A percentile compares a stretch with the other conserved stretches of the same genome.
These are phyloP conservation scores for Luidia sarsii DNA, from an alignment of 53 echinoderm and acorn worm genomes.

Conservation along the genomic window DNA sequence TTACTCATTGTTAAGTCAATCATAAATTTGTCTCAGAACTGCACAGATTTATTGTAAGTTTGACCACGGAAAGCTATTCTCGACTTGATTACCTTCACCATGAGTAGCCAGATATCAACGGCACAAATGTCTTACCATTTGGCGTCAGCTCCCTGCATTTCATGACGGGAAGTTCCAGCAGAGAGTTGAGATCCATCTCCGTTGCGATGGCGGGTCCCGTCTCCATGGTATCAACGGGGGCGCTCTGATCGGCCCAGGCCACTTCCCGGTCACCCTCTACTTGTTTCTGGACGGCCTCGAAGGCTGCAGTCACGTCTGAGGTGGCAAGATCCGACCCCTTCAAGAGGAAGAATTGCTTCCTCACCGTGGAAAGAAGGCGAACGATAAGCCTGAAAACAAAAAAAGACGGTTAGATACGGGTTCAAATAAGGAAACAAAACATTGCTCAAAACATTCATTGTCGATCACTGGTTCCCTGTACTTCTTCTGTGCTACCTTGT, in stretches of 20 bases:
- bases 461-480: too few relatives aligned
- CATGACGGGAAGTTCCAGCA: conserved; percentile 68
- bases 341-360: conserved; percentile 83
- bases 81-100: too few relatives aligned
- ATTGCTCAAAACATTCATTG: too few relatives aligned
- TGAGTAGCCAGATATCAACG: too few relatives aligned
- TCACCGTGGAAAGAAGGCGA: conserved; percentile 67
- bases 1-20: too few relatives aligned
- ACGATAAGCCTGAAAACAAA: conserved; percentile 65
- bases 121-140: conserved; percentile 54
- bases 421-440: too few relatives aligned
- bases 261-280: conserved; percentile 85
- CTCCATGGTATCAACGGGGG: conserved; percentile 17
- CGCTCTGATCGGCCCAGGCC: conserved; percentile 72
- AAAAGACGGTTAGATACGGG: too few relatives aligned
- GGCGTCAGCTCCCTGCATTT: conserved; percentile 64
- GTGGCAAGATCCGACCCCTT: conserved; percentile 85
- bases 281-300: conserved; percentile 84
- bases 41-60: too few relatives aligned
- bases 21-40: too few relatives aligned
- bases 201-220: conserved; percentile 8
- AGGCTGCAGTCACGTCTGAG: conserved; percentile 68
- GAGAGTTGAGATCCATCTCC: conserved; percentile 41
- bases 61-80: too few relatives aligned
- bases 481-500: too few relatives aligned